phyloP scores from a whole-genome alignment of 1,140 invertebrate species.

The Zaprionus ghesquierei region DNA sequence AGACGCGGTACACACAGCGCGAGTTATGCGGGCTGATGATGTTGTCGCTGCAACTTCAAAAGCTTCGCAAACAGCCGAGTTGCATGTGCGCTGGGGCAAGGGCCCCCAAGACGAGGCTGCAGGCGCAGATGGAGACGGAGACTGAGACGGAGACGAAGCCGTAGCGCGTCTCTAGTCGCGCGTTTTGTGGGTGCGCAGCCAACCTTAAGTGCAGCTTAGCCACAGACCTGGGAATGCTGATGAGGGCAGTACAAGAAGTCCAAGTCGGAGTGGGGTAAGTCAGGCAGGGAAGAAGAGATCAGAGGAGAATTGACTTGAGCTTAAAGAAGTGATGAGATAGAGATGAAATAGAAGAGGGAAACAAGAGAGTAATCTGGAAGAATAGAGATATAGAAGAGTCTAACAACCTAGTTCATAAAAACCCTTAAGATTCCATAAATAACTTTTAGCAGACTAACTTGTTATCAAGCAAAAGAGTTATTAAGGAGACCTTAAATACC shows the following conservation, averaged over 20 bases:
- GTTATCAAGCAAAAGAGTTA: too few relatives aligned
- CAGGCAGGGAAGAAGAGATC: background rate
- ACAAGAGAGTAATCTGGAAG: background rate
- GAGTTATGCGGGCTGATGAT: slow-evolving; percentile 49
- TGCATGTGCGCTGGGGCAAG: slow-evolving; percentile 28
- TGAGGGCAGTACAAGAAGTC: background rate
- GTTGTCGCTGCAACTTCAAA: slow-evolving; percentile 78
- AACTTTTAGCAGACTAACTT: too few relatives aligned
- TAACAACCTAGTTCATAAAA: background rate
- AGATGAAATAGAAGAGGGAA: background rate
- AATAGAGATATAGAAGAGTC: background rate
- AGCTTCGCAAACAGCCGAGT: slow-evolving; percentile 64
- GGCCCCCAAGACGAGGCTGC: slow-evolving; percentile 10
- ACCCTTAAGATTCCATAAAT: too few relatives aligned
- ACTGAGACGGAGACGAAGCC: slow-evolving; percentile 16
- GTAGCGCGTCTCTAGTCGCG: slow-evolving; percentile 7
- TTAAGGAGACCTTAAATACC: too few relatives aligned
- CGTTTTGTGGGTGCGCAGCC: background rate
- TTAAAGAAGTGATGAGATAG: background rate
- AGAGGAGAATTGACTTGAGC: background rate
- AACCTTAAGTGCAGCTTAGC: background rate
- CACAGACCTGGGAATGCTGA: background rate
- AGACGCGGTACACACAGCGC: slow-evolving; percentile 7
- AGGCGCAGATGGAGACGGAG: slow-evolving; percentile 6
- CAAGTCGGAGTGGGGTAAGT: background rate